These are phyloP conservation scores for Brachionus calyciflorus DNA, from an alignment of 1,140 invertebrate genomes.

Conservation along the genomic window DNA sequence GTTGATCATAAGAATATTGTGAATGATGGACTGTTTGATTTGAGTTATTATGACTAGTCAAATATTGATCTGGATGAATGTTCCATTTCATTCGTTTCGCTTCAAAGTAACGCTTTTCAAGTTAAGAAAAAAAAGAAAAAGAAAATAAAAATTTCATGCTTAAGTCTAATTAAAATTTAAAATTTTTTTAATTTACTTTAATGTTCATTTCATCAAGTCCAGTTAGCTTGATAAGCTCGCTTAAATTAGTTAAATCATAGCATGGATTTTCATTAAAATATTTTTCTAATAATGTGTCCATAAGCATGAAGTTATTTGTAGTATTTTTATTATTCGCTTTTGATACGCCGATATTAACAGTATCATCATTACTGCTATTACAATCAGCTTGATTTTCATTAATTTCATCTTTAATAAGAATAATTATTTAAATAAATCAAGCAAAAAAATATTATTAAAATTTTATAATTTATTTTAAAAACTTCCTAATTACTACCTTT, in stretches of 20 bases:
- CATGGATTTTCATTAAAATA: constrained; percentile 46
- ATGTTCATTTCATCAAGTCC: constrained; percentile 42
- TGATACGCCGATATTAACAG: not conserved
- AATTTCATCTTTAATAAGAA: constrained; percentile 24
- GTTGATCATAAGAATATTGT: not conserved
- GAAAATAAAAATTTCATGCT: constrained; percentile 14
- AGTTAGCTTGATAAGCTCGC: constrained; percentile 44
- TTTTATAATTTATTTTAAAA: not conserved
- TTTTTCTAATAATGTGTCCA: constrained; percentile 17
- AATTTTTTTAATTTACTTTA: constrained; percentile 37
- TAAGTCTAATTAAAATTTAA: constrained; percentile 10
- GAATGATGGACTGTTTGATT: constrained; percentile 3
- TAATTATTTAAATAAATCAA: constrained; percentile 37
- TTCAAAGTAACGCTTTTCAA: constrained; percentile 44
- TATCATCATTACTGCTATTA: not conserved
- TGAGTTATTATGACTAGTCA: not conserved
- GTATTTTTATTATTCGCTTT: constrained; percentile 10
- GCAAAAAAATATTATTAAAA: constrained; percentile 3
- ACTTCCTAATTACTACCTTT: constrained; percentile 38
- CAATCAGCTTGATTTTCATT: constrained; percentile 4
- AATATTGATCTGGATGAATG: constrained; percentile 24
- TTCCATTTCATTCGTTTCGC: constrained; percentile 45
- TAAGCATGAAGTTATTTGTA: constrained; percentile 43
- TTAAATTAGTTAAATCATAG: constrained; percentile 46
- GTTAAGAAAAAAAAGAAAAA: not conserved